Conservation (phyloP, 2,888 invertebrate genomes). For the Cryptophagus acutangulus region DNA sequence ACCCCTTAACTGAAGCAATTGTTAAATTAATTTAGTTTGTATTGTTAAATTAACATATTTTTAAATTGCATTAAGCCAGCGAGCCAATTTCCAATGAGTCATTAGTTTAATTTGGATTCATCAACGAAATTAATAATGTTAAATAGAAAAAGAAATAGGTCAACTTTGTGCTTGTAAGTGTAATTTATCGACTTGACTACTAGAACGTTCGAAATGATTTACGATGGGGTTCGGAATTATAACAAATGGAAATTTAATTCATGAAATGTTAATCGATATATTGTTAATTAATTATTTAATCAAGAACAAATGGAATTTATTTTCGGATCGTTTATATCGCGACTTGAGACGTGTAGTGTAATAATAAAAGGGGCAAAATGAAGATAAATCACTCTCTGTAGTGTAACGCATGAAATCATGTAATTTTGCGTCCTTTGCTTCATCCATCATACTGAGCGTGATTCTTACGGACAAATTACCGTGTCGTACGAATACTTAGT, state of each 20-base stretch:
- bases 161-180: no score
- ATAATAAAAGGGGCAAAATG: conserved; percentile 17
- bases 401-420: conserved; percentile 23
- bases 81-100: no score
- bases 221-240: no score
- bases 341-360: no score
- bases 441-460: conserved; percentile 26
- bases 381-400: conserved; percentile 21
- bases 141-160: no score
- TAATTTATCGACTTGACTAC: no score
- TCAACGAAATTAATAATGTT: no score
- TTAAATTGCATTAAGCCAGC: no score
- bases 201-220: no score
- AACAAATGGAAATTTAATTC: neutral
- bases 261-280: neutral
- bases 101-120: no score
- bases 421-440: conserved; percentile 23
- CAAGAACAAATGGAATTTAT: no score
- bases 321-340: no score
- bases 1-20: conserved; percentile 21
- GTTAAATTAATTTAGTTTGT: conserved; percentile 23
- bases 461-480: conserved; percentile 27
- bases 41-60: conserved; percentile 14
- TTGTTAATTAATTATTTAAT: neutral
- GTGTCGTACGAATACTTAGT: conserved; percentile 11